Evolutionary conservation across 2,797 vertebrate genomes (phyloP).

Genomic region (Erethizon dorsatum): DNA sequence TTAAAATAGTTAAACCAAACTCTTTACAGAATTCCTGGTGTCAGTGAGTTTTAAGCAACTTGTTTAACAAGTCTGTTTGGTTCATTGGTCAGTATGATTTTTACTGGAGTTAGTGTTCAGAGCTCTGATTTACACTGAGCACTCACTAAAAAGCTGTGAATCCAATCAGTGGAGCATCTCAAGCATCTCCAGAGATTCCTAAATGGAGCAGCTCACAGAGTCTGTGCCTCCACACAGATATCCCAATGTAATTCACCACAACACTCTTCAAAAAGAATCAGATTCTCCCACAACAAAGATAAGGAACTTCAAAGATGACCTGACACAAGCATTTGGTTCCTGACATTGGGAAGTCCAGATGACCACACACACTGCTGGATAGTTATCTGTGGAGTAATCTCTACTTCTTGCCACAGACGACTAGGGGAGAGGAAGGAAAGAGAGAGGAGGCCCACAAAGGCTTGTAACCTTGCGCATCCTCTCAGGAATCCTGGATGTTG

Average conservation of each 20-base stretch:
- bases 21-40: constrained; percentile 50
- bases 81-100: constrained; percentile 7
- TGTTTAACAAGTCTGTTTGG: constrained; percentile 40
- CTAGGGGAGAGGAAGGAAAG: background rate
- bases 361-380: background rate
- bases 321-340: background rate
- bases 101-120: constrained; percentile 50
- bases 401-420: background rate
- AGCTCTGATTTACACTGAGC: constrained; percentile 57
- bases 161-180: background rate
- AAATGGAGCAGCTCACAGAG: background rate
- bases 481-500: background rate
- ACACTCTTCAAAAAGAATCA: background rate
- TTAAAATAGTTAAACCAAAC: constrained; percentile 65
- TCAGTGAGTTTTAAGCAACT: constrained; percentile 39
- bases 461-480: background rate
- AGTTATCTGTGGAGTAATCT: background rate
- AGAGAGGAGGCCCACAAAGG: background rate
- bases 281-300: constrained; percentile 31
- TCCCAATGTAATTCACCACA: background rate
- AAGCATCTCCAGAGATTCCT: constrained; percentile 8
- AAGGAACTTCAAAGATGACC: constrained; percentile 56
- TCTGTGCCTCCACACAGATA: background rate
- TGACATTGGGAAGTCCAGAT: background rate
- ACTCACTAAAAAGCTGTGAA: background rate